Evolutionary conservation across 2,888 invertebrate species (phyloP), one percentile per base, ranked within the genome.

Genomic region (Lasioglossum leucozonium): DNA sequence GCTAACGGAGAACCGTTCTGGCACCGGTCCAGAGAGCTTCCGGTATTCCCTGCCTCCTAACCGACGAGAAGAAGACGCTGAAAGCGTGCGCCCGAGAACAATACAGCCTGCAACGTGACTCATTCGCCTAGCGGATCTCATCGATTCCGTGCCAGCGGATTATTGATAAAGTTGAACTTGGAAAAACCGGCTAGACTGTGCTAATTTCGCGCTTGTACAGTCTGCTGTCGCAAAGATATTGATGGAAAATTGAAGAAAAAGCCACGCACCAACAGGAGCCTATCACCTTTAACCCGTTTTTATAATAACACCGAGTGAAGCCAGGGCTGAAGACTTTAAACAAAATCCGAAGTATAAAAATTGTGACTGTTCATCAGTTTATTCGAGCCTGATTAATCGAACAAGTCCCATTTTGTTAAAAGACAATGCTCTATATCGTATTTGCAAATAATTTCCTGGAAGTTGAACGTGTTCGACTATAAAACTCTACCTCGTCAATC

Each of bases 1-100:
- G 42, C 58, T 47, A 16, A 44, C 65, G 11, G 62, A 11, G 51
- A 40, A 55, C 37, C 75, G 47, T 65, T 85, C 74, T 86, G 86
- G 86, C 86, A 72, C 16, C 37, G 51, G 55, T 82, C 86, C 86
- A 85, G 62, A 34, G n/a, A 55, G 71, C 67, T 87, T 73, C 85
- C 76, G 76, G 55, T 73, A 81, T 79, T 76, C 30, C 65, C 65
- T 34, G 51, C 30, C 40, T 42, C 71, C 62, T 67, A 47, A 69
- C 30, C 71, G 34, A 16, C 72, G 30, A 44, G 69, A 55, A 55
- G 37, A 75, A 51, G 55, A 62, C n/a, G 22, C 40, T 42, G 74
- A 81, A 81, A 74, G 74, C 30, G 74, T 62, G 18, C 30, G 74
- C 44, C 58, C 8, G 42, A 42, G 74, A 82, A 81, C 82, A 75